These are phyloP conservation scores for Steromphala cineraria DNA, from an alignment of 2,888 invertebrate genomes.

Conservation along the genomic window DNA sequence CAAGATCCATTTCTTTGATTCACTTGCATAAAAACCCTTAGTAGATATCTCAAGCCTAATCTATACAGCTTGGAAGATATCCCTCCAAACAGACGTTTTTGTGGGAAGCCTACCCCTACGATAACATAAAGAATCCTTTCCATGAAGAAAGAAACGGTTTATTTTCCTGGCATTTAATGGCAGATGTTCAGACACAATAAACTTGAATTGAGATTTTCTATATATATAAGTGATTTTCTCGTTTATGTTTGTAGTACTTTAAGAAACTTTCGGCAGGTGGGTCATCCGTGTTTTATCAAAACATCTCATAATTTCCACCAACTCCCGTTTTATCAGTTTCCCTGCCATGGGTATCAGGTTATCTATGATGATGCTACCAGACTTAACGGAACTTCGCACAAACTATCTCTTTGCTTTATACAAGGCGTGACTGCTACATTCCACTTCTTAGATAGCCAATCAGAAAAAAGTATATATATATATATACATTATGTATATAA, in stretches of 20 bases:
- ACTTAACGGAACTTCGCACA: neutral
- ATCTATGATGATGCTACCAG: neutral
- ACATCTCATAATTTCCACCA: neutral
- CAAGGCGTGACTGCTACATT: too few relatives aligned
- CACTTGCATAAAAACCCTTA: too few relatives aligned
- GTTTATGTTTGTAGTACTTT: neutral
- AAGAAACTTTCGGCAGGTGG: conserved; percentile 5
- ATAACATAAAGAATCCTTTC: too few relatives aligned
- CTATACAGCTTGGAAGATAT: too few relatives aligned
- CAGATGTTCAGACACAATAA: neutral
- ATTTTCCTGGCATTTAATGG: neutral
- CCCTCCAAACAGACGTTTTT: too few relatives aligned
- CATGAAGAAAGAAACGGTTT: neutral
- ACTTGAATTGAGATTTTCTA: neutral
- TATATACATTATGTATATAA: too few relatives aligned
- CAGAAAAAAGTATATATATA: too few relatives aligned
- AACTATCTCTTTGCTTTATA: too few relatives aligned
- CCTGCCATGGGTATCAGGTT: neutral
- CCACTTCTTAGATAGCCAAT: too few relatives aligned
- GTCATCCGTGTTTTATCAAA: neutral
- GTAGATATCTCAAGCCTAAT: too few relatives aligned
- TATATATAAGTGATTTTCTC: neutral
- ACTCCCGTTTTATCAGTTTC: neutral
- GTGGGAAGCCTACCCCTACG: too few relatives aligned
- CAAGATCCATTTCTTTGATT: too few relatives aligned